Evolutionary conservation across 2,113 vertebrate genomes (phyloP).

Genomic region (Orthonyx spaldingii): DNA sequence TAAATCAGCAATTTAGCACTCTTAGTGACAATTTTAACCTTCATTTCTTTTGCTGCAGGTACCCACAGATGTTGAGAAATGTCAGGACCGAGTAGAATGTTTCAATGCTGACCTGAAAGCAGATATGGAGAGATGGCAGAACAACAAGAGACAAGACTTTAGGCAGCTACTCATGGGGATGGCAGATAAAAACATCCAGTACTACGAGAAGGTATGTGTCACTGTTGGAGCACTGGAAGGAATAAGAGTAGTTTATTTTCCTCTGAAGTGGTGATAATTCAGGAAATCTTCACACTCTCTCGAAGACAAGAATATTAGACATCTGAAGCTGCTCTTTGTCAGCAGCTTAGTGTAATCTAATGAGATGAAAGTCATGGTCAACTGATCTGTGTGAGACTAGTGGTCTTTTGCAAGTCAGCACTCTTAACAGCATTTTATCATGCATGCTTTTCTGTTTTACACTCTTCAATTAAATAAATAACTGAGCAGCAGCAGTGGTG

Average conservation of each 20-base stretch:
- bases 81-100: constrained; percentile 93
- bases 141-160: constrained; percentile 94
- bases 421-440: background rate
- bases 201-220: constrained; percentile 90
- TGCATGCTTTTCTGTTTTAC: background rate
- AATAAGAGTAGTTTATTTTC: background rate
- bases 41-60: constrained; percentile 68
- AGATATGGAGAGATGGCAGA: constrained; percentile 98
- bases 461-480: background rate
- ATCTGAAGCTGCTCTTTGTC: background rate
- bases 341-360: background rate
- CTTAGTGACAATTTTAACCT: background rate
- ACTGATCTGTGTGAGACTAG: background rate
- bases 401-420: background rate
- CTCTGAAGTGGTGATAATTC: background rate
- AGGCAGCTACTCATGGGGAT: constrained; percentile 90
- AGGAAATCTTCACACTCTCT: background rate
- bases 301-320: background rate
- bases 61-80: constrained; percentile 90
- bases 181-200: constrained; percentile 94
- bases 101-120: constrained; percentile 98
- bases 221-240: background rate
- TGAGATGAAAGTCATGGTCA: background rate
- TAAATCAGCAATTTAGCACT: background rate
- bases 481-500: background rate